These are phyloP conservation scores for Drosophila tripunctata DNA, from an alignment of 2,888 invertebrate species.

Conservation along the genomic window DNA sequence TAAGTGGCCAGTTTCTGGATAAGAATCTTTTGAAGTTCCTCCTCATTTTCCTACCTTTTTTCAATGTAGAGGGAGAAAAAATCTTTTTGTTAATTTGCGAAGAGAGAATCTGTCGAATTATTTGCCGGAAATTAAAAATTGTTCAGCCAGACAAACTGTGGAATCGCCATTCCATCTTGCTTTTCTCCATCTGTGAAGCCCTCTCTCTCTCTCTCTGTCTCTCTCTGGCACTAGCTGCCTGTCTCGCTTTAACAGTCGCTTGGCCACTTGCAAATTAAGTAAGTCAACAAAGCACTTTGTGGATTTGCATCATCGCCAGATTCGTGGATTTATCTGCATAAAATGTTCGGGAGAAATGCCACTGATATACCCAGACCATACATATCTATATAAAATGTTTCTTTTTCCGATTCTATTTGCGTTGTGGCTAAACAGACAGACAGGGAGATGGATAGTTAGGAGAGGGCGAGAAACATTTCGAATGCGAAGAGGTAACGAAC, in stretches of 20 bases:
- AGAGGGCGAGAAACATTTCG: slow-evolving; percentile 56
- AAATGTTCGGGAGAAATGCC: slow-evolving; percentile 34
- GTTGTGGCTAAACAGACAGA: slow-evolving; percentile 62
- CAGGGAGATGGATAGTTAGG: slow-evolving; percentile 3
- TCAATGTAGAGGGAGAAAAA: neutral
- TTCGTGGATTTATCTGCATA: slow-evolving; percentile 72
- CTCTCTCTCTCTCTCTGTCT: neutral
- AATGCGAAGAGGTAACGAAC: slow-evolving; percentile 83
- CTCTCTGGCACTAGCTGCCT: slow-evolving; percentile 1
- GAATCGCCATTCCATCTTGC: neutral
- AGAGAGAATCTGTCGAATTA: slow-evolving; percentile 43
- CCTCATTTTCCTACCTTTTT: slow-evolving; percentile 11
- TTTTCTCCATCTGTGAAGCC: neutral
- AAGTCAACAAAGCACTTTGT: slow-evolving; percentile 79
- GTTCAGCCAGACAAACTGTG: slow-evolving; percentile 45
- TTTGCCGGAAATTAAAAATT: slow-evolving; percentile 73
- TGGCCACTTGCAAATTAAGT: slow-evolving; percentile 73
- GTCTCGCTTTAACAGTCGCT: slow-evolving; percentile 1
- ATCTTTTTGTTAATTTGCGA: slow-evolving; percentile 49
- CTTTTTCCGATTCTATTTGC: slow-evolving; percentile 65
- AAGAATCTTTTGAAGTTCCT: slow-evolving; percentile 63
- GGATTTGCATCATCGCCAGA: slow-evolving; percentile 60
- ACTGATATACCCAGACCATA: slow-evolving; percentile 38
- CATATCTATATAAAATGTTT: neutral
- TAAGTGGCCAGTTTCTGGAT: slow-evolving; percentile 62